These are phyloP conservation scores for Dipodomys spectabilis DNA, from an alignment of 2,113 vertebrate genomes.

Conservation along the genomic window DNA sequence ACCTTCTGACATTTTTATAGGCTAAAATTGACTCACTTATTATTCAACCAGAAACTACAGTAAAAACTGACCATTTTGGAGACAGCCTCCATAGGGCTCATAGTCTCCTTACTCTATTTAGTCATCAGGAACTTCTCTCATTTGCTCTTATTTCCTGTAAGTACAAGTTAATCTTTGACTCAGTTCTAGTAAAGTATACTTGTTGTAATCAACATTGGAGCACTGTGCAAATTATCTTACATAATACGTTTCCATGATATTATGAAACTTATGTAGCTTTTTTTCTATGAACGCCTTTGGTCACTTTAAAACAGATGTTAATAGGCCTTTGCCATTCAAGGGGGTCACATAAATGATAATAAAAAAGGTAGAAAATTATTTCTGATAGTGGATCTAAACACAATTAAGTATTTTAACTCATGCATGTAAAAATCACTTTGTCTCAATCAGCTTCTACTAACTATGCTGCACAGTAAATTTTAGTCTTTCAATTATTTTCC, in stretches of 20 bases:
- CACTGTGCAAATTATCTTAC: conserved; percentile 49
- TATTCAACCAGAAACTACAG: not conserved
- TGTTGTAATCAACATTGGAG: conserved; percentile 52
- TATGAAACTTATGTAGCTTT: conserved; percentile 39
- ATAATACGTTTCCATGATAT: conserved; percentile 10
- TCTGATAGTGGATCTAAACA: conserved; percentile 57
- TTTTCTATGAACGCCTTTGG: conserved; percentile 37
- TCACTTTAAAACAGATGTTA: conserved; percentile 17
- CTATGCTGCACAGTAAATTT: conserved; percentile 33
- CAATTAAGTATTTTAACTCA: conserved; percentile 62
- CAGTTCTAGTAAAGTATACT: conserved; percentile 56
- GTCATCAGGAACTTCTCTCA: not conserved
- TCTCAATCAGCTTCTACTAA: conserved; percentile 63
- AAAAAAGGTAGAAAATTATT: conserved; percentile 55
- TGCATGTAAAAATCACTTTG: conserved; percentile 54
- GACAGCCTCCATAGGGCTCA: not conserved
- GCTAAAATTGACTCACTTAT: not conserved
- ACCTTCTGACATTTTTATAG: not conserved
- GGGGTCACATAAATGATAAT: conserved; percentile 30
- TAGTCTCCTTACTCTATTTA: not conserved
- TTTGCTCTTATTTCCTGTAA: conserved; percentile 42
- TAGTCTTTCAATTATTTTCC: conserved; percentile 62
- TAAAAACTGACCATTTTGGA: not conserved
- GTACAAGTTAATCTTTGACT: conserved; percentile 20
- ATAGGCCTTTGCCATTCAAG: conserved; percentile 31